Base-by-base conservation (phyloP, 2,888 invertebrate species). In the Itoplectis maculator region DNA sequence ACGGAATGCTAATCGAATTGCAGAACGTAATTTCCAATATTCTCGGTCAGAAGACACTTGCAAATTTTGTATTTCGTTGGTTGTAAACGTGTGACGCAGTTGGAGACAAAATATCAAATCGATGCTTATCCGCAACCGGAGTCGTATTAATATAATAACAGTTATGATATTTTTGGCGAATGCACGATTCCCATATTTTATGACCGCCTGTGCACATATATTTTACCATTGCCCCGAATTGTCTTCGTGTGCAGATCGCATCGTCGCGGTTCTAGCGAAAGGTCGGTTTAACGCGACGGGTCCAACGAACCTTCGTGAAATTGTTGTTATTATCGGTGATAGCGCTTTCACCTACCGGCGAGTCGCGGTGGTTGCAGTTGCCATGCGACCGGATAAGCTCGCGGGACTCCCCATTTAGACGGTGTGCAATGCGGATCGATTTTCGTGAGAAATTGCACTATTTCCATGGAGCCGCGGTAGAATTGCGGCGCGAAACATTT, bases 21-120 rank as follows among this genome's bases (percentile, higher is more conserved):
- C 59, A 47, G 66, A 3, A 5, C 73, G 63, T 69, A 63, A 78
- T 77, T 63, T n/a, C 47, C 47, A 18, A 61, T 77, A 82, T 78
- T 78, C 69, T 63, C 40, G 74, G 73, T 68, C 40, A 45, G n/a
- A n/a, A n/a, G n/a, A n/a, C n/a, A n/a, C n/a, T n/a, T n/a, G n/a
- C n/a, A n/a, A n/a, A n/a, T n/a, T n/a, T n/a, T n/a, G n/a, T n/a
- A 29, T 29, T 29, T 29, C 29, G 29, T 5, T 2, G 29, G 29
- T 29, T 2, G 29, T 29, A 29, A 3, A 29, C 5, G n/a, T n/a
- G n/a, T n/a, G n/a, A n/a, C n/a, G n/a, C n/a, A n/a, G n/a, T n/a
- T n/a, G n/a, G n/a, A n/a, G n/a, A n/a, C n/a, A n/a, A n/a, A n/a
- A n/a, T n/a, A n/a, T n/a, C n/a, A n/a, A n/a, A n/a, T 29, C 29